Evolutionary conservation across 92 coral and sea anemone genomes (phyloP).

Genomic region (Diadumene lineata): DNA sequence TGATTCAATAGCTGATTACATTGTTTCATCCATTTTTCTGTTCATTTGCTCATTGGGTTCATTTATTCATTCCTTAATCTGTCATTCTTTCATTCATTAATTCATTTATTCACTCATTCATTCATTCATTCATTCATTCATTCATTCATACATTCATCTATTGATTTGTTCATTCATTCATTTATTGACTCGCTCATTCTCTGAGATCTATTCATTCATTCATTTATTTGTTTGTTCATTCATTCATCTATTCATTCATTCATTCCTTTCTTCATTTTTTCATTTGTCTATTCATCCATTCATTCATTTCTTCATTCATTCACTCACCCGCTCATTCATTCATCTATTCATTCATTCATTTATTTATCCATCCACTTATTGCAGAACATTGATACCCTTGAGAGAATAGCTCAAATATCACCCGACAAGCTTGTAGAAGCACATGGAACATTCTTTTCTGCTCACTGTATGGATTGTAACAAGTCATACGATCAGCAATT

Average conservation of each 20-base stretch:
- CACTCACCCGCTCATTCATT: background rate
- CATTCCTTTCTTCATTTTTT: background rate
- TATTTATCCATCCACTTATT: background rate
- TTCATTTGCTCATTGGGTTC: background rate
- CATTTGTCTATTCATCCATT: background rate
- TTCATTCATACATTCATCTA: background rate
- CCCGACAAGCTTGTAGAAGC: conserved; percentile 82
- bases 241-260: background rate
- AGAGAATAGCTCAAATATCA: conserved; percentile 81
- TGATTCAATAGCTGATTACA: too few species aligned
- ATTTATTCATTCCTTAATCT: background rate
- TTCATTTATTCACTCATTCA: conserved; percentile 3
- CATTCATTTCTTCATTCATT: conserved; percentile 2
- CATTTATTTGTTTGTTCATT: background rate
- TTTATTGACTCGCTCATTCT: background rate
- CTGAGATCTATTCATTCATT: background rate
- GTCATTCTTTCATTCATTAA: background rate
- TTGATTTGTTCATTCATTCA: conserved; percentile 4
- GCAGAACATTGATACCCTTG: conserved; percentile 93
- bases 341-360: background rate
- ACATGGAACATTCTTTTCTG: conserved; percentile 92
- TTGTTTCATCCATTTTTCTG: too few species aligned
- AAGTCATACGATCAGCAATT: conserved; percentile 68
- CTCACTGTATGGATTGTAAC: conserved; percentile 79
- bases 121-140: conserved; percentile 1